These are phyloP conservation scores for Rhogogaster chlorosoma DNA, from an alignment of 2,888 invertebrate genomes.

Conservation along the genomic window DNA sequence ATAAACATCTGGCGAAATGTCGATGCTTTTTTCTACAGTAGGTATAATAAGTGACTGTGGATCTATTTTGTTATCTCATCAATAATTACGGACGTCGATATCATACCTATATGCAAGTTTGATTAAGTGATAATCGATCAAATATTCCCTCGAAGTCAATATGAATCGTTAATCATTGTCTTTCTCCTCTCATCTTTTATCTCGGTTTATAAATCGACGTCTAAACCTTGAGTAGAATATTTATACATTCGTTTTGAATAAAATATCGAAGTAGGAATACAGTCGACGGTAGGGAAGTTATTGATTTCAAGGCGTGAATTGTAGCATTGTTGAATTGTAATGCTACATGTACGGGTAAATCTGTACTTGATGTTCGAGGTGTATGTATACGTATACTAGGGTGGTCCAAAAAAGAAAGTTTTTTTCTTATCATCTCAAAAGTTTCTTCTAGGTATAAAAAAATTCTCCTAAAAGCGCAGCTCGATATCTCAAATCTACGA, in stretches of 20 bases:
- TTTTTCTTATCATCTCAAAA: too few species aligned
- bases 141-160: neutral
- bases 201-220: neutral
- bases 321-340: slow-evolving; percentile 41
- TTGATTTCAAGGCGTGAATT: slow-evolving; percentile 43
- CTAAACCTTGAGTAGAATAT: neutral
- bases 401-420: too few species aligned
- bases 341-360: neutral
- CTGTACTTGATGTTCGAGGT: neutral
- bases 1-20: too few species aligned
- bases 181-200: neutral
- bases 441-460: too few species aligned
- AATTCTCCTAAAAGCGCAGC: too few species aligned
- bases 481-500: too few species aligned
- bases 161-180: neutral
- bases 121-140: neutral
- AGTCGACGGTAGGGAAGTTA: slow-evolving; percentile 16
- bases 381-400: too few species aligned
- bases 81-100: neutral
- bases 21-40: neutral
- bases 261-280: slow-evolving; percentile 32
- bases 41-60: neutral
- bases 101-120: neutral
- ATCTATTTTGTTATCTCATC: neutral
- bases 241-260: slow-evolving; percentile 26